Evolutionary conservation across 92 coral and sea anemone genomes (phyloP), one percentile per base, ranked within the genome.

Genomic region (Bergia puertoricense): DNA sequence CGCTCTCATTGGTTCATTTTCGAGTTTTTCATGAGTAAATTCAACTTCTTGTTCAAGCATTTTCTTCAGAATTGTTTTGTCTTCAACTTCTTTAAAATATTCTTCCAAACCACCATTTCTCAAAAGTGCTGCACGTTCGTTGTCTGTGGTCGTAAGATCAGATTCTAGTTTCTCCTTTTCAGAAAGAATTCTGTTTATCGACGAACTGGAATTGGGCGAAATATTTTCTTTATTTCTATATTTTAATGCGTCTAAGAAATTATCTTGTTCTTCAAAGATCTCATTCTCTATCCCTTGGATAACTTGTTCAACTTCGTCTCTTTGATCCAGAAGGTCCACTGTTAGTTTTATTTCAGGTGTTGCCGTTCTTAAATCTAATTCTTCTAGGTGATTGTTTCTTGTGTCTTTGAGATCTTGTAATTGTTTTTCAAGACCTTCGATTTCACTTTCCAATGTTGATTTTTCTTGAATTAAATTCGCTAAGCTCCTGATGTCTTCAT

Each of bases 1-100:
- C 9, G 95, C 90, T 36, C 96, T 86, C 8, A 65, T 30, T 43
- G 96, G 86, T 66, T 92, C 98, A 20, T 86, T 76, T 38, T 92
- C 91, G 11, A 95, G 91, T 40, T 89, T 50, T 48, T 89, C 93
- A 51, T 90, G 91, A 30, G 80, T 41, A 73, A 56, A 43, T 77
- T 86, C 90, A 16, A 92, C 42, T 79, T 88, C 86, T 7, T 86
- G 72, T 46, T 95, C 94, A 4, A 95, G 75, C 45, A 80, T 89
- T 22, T 84, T 86, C 89, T 86, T 93, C 57, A 79, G 39, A 68
- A 79, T 79, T 15, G 89, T 84, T 79, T 74, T 36, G 46, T 89
- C 86, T 62, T 94, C 93, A 38, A 89, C 23, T 23, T 65, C 82
- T 67, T 43, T 46, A 37, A 86, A 86, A 8, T 77, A 42, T 39